Evolutionary conservation across 1,140 invertebrate species (phyloP).

Genomic region (Globodera ellingtonae): DNA sequence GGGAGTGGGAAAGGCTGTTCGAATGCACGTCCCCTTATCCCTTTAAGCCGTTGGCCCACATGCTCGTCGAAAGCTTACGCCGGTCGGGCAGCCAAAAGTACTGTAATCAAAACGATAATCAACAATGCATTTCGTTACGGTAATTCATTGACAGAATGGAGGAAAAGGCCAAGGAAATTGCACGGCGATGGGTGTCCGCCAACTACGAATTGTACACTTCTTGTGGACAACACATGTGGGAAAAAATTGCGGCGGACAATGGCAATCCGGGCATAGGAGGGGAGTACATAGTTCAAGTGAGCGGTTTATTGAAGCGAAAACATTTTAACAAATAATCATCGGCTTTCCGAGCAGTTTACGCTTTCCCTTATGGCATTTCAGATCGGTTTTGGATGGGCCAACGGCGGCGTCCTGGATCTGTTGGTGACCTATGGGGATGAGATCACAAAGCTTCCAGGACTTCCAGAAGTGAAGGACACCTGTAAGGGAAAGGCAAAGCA

Average conservation of each 20-base stretch:
- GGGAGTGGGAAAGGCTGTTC: background rate
- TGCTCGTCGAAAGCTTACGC: constrained; percentile 17
- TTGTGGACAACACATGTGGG: constrained; percentile 20
- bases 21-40: background rate
- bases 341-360: background rate
- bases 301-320: background rate
- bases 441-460: background rate
- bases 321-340: background rate
- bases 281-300: constrained; percentile 18
- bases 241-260: constrained; percentile 3
- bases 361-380: background rate
- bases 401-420: constrained; percentile 19
- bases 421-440: constrained; percentile 15
- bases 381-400: constrained; percentile 28
- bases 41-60: constrained; percentile 6
- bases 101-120: too few species aligned
- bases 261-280: constrained; percentile 17
- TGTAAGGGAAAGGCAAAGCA: background rate
- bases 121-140: background rate
- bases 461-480: background rate
- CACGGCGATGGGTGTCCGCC: constrained; percentile 18
- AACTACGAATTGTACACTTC: constrained; percentile 15
- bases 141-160: constrained; percentile 9
- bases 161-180: constrained; percentile 22
- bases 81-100: constrained; percentile 17